Base-by-base conservation (phyloP, 2,797 vertebrate genomes). In the Chlorospingus flavigularis region DNA sequence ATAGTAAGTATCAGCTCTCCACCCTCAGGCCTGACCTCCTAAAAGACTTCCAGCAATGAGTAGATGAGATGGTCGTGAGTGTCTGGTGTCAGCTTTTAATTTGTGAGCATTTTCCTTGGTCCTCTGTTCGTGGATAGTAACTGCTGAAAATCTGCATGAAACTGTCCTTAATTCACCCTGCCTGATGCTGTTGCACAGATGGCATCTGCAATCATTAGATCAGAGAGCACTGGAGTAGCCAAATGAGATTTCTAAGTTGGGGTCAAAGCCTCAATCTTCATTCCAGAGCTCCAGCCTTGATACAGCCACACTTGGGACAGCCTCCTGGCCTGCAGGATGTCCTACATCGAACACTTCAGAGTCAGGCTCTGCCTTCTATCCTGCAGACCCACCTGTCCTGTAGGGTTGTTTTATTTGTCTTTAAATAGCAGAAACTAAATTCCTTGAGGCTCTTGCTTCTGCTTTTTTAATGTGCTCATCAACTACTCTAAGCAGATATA, bases 161-260 rank as follows among this genome's bases (percentile, higher is more conserved):
- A 80, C 76, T 95, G 92, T 96, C 95, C 94, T 95, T 65, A 83
- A 30, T 25, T 97, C 92, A 96, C 94, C 95, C 91, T 7, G 35
- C 84, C 62, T n/a, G 31, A 58, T 30, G 60, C 75, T 25, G 33
- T 4, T 62, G 74, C 92, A 75, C 94, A 93, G 74, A 96, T 83
- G 91, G 88, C 73, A 86, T 50, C 39, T 88, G 82, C 80, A 75
- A 7, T 39, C 57, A 58, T 88, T 23, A 30, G 54, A 31, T 24
- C 68, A 51, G 77, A 78, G 79, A 85, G 68, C 28, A 10, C 62
- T 58, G 55, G 1, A 54, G 77, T 55, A 78, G 67, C 93, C 80
- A 62, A 91, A 8, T 48, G 54, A 88, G 57, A 66, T 55, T 43
- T 87, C 67, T 30, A 68, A 55, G 88, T 35, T 61, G 78, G 70